Base-by-base conservation (phyloP, 1,140 invertebrate genomes). In the Drosophila novamexicana region DNA sequence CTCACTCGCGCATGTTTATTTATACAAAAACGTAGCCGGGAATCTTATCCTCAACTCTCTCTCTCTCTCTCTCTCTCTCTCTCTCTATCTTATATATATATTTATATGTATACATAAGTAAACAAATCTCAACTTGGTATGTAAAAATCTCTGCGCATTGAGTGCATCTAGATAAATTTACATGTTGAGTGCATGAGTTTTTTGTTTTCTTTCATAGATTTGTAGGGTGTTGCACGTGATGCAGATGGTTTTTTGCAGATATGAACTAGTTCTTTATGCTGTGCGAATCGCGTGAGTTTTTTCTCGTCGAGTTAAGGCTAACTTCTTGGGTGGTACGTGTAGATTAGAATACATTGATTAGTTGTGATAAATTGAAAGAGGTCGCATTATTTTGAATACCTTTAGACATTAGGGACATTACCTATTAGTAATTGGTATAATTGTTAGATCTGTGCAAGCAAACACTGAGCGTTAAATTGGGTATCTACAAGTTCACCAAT, bases 1-100 rank as follows among this genome's bases (percentile, higher is more conserved):
- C 71, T 79, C 82, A 67, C 69, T 73, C 75, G 74, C 34, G 54
- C 52, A 47, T 83, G 79, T 81, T 86, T 86, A 88, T 86, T 88
- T 86, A 79, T 88, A 88, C 69, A 75, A 62, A 44, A 75, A 54
- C 80, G 61, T 75, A 57, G 59, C 45, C 64, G 52, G 47, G 58
- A n/a, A 36, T 10, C 36, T 10, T 0, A n/a, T 10, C 12, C 22
- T 37, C 36, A 9, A 6, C 22, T 36, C 36, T 34, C 10, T n/a
- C 37, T 7, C 34, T 34, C 34, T 34, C 12, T 2, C 37, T 7
- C 34, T 39, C 34, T 34, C 12, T 1, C 22, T 36, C 36, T 18
- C 10, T n/a, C 37, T 5, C 34, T 39, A 40, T 34, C 12, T 2
- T 50, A 5, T 32, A 1, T 50, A 50, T n/a, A 22, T 22, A 22